Percentiles rank a stretch among this genome's conserved stretches.
Conservation (phyloP, 2,888 invertebrate genomes). For the Syrista parreyssii region DNA sequence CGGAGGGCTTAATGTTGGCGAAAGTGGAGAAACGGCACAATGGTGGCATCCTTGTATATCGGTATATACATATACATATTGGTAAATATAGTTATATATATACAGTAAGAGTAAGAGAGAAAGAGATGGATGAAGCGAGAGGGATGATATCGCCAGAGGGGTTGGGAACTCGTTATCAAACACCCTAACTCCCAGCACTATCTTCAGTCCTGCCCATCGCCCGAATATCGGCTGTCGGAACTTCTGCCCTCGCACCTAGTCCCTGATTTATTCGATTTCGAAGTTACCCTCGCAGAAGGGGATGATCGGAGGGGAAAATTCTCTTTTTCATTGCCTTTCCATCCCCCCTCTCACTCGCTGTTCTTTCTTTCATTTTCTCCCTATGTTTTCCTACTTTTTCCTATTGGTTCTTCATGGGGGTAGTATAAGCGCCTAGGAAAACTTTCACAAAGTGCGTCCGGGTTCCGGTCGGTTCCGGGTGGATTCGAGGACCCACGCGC, state of each 20-base stretch:
- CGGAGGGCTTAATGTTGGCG: slow-evolving; percentile 40
- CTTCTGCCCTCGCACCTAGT: slow-evolving; percentile 21
- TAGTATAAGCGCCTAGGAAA: slow-evolving; percentile 22
- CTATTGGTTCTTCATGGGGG: slow-evolving; percentile 6
- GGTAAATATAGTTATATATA: neutral
- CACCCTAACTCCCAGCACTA: slow-evolving; percentile 26
- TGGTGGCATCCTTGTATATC: slow-evolving; percentile 14
- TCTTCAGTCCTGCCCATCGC: slow-evolving; percentile 20
- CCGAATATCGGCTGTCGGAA: slow-evolving; percentile 33
- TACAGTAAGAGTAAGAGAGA: neutral
- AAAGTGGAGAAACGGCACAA: slow-evolving; percentile 34
- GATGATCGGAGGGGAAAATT: neutral
- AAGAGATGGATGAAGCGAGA: neutral
- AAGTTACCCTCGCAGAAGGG: neutral
- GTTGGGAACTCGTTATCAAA: slow-evolving; percentile 34
- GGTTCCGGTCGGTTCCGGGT: slow-evolving; percentile 23
- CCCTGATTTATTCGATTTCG: slow-evolving; percentile 35
- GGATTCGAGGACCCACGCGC: slow-evolving; percentile 38
- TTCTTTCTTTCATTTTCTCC: slow-evolving; percentile 10
- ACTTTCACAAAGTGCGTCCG: slow-evolving; percentile 17
- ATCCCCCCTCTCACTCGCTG: slow-evolving; percentile 11
- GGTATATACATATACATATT: neutral
- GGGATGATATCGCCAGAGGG: slow-evolving; percentile 10
- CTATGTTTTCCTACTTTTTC: slow-evolving; percentile 13
- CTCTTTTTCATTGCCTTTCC: neutral